A percentile compares a stretch with the other conserved stretches of the same genome.
phyloP scores from a whole-genome alignment of 1,140 invertebrate species.

The Drosophila busckii region DNA sequence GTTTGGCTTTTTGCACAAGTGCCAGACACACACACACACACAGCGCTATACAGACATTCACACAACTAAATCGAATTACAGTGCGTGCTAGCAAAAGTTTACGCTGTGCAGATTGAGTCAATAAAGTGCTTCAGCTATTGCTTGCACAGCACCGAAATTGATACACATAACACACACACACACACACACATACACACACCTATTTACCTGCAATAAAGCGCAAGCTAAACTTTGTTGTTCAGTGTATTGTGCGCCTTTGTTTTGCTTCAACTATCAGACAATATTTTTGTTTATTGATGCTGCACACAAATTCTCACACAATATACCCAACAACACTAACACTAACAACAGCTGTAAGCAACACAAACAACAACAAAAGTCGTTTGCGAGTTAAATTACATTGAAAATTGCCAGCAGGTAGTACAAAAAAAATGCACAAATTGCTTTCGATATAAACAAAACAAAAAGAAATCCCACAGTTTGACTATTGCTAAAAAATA shows the following conservation, averaged over 20 bases:
- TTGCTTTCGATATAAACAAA: no score
- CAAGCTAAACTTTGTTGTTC: slow-evolving; percentile 1
- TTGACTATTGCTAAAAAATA: no score
- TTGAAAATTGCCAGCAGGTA: slow-evolving; percentile 72
- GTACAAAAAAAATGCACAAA: no score
- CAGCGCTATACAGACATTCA: slow-evolving; percentile 13
- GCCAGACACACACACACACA: slow-evolving; percentile 32
- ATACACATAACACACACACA: slow-evolving; percentile 37
- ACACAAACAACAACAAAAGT: slow-evolving; percentile 44
- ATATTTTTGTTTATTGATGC: slow-evolving; percentile 32
- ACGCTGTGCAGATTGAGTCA: slow-evolving; percentile 65
- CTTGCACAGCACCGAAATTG: slow-evolving; percentile 50
- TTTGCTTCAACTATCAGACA: slow-evolving; percentile 23
- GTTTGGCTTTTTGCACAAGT: slow-evolving; percentile 52
- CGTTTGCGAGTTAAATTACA: slow-evolving; percentile 65
- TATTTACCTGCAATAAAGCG: background rate
- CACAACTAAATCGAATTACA: slow-evolving; percentile 60
- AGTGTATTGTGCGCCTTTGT: slow-evolving; percentile 9
- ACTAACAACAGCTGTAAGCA: slow-evolving; percentile 17
- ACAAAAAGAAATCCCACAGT: no score
- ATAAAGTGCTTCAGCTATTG: slow-evolving; percentile 60
- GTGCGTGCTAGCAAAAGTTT: slow-evolving; percentile 55
- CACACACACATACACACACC: slow-evolving; percentile 2
- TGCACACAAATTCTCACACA: slow-evolving; percentile 8
- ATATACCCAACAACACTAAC: slow-evolving; percentile 8